Evolutionary conservation across 2,113 vertebrate species (phyloP), one percentile per base, ranked within the genome.

Genomic region (Cariama cristata): DNA sequence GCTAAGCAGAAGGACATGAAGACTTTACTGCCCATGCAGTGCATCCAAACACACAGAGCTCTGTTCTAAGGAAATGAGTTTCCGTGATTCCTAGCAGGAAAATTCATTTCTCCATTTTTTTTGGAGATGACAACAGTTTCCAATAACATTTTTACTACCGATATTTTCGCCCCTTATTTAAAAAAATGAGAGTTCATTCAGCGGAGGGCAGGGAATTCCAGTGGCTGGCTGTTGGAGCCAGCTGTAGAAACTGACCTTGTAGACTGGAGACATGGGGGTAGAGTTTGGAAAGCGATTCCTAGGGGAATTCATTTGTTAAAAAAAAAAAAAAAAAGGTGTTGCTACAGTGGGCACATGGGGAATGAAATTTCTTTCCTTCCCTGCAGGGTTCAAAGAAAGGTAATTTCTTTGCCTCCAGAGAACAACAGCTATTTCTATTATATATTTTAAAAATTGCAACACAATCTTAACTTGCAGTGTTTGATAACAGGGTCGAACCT

Each of bases 21-120:
- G 93, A 91, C 93, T 67, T 63, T 95, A 80, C 88, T 91, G 96
- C 97, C 92, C 96, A 72, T 88, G 96, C 96, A 94, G 83, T 83
- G 90, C 91, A 17, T 96, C 97, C 97, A 96, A 95, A 91, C 96
- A 94, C 59, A 85, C 95, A 94, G 50, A 97, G 96, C 91, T 93
- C 91, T 93, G 79, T 96, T 97, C 95, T 97, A 88, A 97, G 94
- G 97, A 96, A 97, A 96, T 32, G 90, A 96, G 94, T 97, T 94
- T 77, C 96, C 97, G 2, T 91, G 97, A 98, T 98, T 98, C 98
- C 98, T 98, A 94, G 96, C 92, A 93, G 98, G 98, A 98, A 98
- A 88, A 92, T 97, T 97, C 97, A 75, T 98, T 98, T 98, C 98
- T 98, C 98, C 98, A 97, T 93, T 98, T 98, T 97, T 98, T 97